A percentile compares a stretch with the other conserved stretches of the same genome.
Conservation (phyloP, 2,113 vertebrate species). For the Pterocles gutturalis region DNA sequence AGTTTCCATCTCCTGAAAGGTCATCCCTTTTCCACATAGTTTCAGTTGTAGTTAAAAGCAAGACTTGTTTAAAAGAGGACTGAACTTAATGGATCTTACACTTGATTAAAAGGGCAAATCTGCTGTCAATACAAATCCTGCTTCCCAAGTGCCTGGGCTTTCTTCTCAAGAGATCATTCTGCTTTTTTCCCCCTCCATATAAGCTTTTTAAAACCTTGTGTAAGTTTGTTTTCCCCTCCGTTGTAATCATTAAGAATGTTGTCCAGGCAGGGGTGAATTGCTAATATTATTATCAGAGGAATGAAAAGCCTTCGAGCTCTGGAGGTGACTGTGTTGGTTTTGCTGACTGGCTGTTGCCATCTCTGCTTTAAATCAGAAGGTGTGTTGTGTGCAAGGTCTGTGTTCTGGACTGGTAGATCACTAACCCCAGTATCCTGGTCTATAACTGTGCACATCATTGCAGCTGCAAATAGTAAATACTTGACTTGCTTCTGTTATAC, state of each 20-base stretch:
- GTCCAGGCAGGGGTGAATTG: neutral
- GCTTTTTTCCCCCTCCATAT: too few relatives aligned
- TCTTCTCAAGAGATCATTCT: neutral
- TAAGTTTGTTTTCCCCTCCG: neutral
- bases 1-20: neutral
- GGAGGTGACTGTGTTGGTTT: neutral
- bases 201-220: neutral
- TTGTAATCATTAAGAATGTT: neutral
- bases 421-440: neutral
- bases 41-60: constrained; percentile 19
- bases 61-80: neutral
- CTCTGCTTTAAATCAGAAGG: neutral
- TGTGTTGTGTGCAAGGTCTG: neutral
- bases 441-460: neutral
- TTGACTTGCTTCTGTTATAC: neutral
- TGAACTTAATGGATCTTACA: neutral
- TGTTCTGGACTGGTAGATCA: neutral
- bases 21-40: neutral
- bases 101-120: constrained; percentile 16
- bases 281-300: neutral
- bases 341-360: neutral
- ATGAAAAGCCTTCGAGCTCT: neutral
- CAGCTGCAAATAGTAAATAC: neutral
- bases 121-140: neutral
- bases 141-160: neutral